Conservation (phyloP, 2,888 invertebrate species). For the Pyrochroa serraticornis region DNA sequence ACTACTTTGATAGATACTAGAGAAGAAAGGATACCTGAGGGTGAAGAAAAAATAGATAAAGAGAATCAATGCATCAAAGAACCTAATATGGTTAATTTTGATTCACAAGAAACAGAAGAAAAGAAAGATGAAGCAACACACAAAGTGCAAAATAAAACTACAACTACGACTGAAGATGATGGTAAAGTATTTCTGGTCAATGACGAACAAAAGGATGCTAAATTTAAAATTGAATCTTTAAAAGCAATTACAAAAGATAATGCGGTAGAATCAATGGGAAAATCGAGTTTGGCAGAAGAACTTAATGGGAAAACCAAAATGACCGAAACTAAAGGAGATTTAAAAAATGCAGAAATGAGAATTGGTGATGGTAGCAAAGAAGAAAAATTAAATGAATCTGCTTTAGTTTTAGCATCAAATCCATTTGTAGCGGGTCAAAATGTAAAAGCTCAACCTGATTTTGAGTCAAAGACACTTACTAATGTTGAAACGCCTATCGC, state of each 20-base stretch:
- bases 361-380: neutral
- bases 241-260: neutral
- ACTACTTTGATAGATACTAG: too few relatives aligned
- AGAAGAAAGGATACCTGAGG: too few relatives aligned
- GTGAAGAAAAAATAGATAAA: too few relatives aligned
- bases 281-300: too few relatives aligned
- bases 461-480: neutral
- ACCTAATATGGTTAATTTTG: too few relatives aligned
- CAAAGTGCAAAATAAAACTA: too few relatives aligned
- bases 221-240: neutral
- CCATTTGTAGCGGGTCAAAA: neutral
- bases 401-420: slow-evolving; percentile 1
- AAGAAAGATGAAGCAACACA: too few relatives aligned
- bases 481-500: neutral
- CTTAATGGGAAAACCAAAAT: neutral
- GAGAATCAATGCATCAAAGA: too few relatives aligned
- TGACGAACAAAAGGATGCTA: neutral
- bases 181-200: neutral
- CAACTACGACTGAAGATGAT: neutral
- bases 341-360: neutral
- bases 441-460: neutral
- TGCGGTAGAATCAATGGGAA: neutral
- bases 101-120: too few relatives aligned
- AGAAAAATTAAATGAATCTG: slow-evolving; percentile 7
- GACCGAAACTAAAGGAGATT: neutral